These are phyloP conservation scores for Palythoa grandis DNA, from an alignment of 92 coral and sea anemone species.

Conservation along the genomic window DNA sequence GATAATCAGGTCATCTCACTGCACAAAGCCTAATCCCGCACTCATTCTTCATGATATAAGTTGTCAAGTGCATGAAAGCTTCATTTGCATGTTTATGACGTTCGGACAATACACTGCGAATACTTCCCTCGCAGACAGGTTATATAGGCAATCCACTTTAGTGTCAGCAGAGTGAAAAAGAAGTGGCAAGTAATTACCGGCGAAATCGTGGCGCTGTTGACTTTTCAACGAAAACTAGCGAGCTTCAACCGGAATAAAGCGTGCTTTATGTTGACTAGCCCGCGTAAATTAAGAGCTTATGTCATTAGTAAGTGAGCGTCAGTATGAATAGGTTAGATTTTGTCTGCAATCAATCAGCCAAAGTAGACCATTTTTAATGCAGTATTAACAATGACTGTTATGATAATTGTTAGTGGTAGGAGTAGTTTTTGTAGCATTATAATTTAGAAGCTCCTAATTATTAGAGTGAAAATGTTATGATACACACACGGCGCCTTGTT, in stretches of 20 bases:
- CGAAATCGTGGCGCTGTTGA: neutral
- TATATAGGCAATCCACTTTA: neutral
- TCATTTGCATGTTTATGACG: slow-evolving; percentile 43
- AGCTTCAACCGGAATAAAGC: neutral
- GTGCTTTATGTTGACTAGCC: neutral
- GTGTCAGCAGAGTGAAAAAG: slow-evolving; percentile 18
- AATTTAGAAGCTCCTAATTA: neutral
- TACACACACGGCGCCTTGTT: no score
- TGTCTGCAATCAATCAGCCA: neutral
- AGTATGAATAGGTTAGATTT: slow-evolving; percentile 11
- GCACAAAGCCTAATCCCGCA: neutral
- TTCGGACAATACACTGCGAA: slow-evolving; percentile 8
- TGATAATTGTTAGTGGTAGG: neutral
- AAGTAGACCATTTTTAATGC: neutral
- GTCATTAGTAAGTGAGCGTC: slow-evolving; percentile 13
- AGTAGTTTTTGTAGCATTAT: neutral
- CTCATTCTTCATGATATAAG: neutral
- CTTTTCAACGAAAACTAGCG: neutral
- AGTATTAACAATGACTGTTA: neutral
- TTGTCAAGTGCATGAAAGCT: slow-evolving; percentile 18
- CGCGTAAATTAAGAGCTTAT: slow-evolving; percentile 5
- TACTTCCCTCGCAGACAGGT: slow-evolving; percentile 20
- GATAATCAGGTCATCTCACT: neutral
- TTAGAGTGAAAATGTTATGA: no score
- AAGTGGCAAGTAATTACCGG: neutral